A percentile compares a stretch with the other conserved stretches of the same genome.
These are phyloP conservation scores for Oreochromis spilurus DNA, from an alignment of 2,113 vertebrate genomes.

Conservation along the genomic window DNA sequence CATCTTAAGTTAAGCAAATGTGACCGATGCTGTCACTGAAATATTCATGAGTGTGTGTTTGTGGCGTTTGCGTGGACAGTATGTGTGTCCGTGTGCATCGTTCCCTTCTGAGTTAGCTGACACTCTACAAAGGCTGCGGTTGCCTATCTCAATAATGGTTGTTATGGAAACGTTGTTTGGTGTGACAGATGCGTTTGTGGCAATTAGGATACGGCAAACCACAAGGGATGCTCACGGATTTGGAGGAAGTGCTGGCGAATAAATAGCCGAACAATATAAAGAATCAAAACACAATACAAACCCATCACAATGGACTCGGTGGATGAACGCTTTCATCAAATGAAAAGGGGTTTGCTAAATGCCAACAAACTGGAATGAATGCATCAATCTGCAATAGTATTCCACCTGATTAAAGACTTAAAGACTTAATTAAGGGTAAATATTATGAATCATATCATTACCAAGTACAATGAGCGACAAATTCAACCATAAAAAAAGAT, in stretches of 20 bases:
- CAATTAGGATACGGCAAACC: slow-evolving; percentile 35
- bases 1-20: slow-evolving; percentile 19
- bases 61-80: background rate
- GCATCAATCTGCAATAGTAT: slow-evolving; percentile 16
- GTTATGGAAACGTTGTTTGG: slow-evolving; percentile 56
- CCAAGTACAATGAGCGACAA: background rate
- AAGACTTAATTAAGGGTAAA: slow-evolving; percentile 32
- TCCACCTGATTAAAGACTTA: slow-evolving; percentile 9
- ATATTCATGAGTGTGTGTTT: background rate
- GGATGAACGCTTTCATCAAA: slow-evolving; percentile 17
- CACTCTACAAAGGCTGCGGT: slow-evolving; percentile 13
- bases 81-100: background rate
- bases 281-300: slow-evolving; percentile 15
- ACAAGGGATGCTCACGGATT: slow-evolving; percentile 32
- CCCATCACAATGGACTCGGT: background rate
- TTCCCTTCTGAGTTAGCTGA: slow-evolving; percentile 26
- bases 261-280: slow-evolving; percentile 25
- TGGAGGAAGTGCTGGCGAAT: slow-evolving; percentile 1
- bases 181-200: slow-evolving; percentile 57
- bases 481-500: background rate
- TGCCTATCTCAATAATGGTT: slow-evolving; percentile 43
- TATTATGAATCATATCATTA: slow-evolving; percentile 1
- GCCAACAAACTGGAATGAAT: slow-evolving; percentile 28
- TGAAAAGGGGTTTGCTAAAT: slow-evolving; percentile 21
- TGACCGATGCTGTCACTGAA: background rate